Percentiles rank a stretch among this genome's conserved stretches.
phyloP scores from a whole-genome alignment of 2,888 invertebrate species.

The Hydrotaea diabolus region DNA sequence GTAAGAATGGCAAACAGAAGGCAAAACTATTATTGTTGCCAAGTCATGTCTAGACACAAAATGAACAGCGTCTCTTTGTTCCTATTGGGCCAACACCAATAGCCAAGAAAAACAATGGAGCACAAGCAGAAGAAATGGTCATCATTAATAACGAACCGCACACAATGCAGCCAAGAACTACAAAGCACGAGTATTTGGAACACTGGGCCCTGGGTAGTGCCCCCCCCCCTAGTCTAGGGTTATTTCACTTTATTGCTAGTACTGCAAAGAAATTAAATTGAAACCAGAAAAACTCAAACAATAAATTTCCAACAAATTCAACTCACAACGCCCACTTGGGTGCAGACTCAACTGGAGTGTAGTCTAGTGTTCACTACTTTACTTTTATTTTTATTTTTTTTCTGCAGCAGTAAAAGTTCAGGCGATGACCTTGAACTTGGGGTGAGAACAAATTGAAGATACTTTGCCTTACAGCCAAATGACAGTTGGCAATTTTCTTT shows the following conservation, averaged over 20 bases:
- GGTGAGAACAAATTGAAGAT: neutral
- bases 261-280: conserved; percentile 6
- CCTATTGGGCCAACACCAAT: neutral
- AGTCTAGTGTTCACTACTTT: neutral
- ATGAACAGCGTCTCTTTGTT: neutral
- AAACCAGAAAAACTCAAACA: conserved; percentile 16
- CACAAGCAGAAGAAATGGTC: neutral
- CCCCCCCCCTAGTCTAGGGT: neutral
- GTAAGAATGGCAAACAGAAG: too few species aligned
- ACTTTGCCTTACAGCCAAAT: neutral
- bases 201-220: neutral
- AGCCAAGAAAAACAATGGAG: conserved; percentile 6
- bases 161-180: neutral
- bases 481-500: neutral
- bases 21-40: neutral
- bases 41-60: conserved; percentile 16
- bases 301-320: conserved; percentile 9
- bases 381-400: neutral
- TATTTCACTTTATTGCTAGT: neutral
- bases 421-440: conserved; percentile 23
- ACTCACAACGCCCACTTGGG: neutral
- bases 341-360: too few species aligned
- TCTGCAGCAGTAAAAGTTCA: conserved; percentile 10
- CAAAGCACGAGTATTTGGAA: conserved; percentile 1
- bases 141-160: conserved; percentile 19